Conservation (phyloP, 2,888 invertebrate genomes). For the Lasius platythorax region DNA sequence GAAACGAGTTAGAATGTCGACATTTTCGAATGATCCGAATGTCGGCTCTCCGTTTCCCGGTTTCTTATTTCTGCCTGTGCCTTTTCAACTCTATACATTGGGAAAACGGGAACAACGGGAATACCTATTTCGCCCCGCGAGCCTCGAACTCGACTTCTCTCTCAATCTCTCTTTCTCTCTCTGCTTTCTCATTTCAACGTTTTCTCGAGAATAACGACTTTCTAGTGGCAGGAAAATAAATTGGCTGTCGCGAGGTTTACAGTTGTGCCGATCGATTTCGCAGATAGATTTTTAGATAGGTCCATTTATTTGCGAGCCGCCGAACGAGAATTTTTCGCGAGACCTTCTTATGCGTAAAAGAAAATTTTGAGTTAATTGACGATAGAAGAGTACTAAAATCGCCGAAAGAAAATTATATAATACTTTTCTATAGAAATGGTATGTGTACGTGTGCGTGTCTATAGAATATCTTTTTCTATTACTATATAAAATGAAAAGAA, state of each 20-base stretch:
- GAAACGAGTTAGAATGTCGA: not conserved
- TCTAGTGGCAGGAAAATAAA: constrained; percentile 68
- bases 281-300: constrained; percentile 28
- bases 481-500: not conserved
- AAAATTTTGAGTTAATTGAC: not conserved
- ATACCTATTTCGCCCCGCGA: constrained; percentile 35
- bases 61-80: constrained; percentile 2
- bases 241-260: constrained; percentile 65
- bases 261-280: constrained; percentile 66
- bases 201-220: constrained; percentile 67
- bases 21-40: not conserved
- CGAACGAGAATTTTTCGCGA: not conserved
- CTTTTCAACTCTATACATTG: constrained; percentile 50
- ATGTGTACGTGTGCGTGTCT: not conserved
- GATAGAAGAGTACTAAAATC: not conserved
- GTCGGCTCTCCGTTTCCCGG: too few relatives aligned
- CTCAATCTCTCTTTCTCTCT: not conserved
- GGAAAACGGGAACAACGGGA: constrained; percentile 50
- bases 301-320: constrained; percentile 36
- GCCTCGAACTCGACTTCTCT: constrained; percentile 1
- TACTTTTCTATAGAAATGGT: not conserved
- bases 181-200: constrained; percentile 59
- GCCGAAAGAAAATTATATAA: not conserved
- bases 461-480: not conserved
- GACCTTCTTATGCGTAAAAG: not conserved